A percentile compares a stretch with the other conserved stretches of the same genome.
phyloP scores from a whole-genome alignment of 1,140 invertebrate genomes.

The Drosophila suzukii region DNA sequence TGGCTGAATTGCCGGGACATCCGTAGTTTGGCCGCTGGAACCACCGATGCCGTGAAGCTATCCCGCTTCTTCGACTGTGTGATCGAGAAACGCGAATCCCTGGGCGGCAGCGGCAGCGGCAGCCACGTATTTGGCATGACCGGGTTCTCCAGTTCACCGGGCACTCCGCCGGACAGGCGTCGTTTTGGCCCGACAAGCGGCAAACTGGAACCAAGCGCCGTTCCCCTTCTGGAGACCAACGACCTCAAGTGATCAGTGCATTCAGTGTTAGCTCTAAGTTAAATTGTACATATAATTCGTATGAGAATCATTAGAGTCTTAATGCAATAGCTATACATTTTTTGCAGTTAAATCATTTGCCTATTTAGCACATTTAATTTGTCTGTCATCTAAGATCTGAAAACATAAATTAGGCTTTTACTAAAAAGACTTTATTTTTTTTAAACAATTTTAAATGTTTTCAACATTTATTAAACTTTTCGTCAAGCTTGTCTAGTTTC shows the following conservation, averaged over 20 bases:
- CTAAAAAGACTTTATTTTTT: too few species aligned
- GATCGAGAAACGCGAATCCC: constrained; percentile 89
- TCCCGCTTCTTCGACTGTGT: constrained; percentile 97
- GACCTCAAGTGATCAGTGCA: constrained; percentile 56
- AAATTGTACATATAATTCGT: constrained; percentile 4
- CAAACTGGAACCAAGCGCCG: constrained; percentile 3
- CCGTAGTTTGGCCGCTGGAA: constrained; percentile 95
- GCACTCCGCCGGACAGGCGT: constrained; percentile 81
- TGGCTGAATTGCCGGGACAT: constrained; percentile 92
- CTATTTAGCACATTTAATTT: too few species aligned
- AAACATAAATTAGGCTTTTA: too few species aligned
- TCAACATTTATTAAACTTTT: too few species aligned
- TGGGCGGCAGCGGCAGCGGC: constrained; percentile 85
- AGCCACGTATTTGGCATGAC: constrained; percentile 5
- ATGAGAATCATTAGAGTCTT: background rate
- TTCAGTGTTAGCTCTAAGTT: constrained; percentile 4
- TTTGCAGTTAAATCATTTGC: background rate
- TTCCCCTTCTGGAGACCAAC: constrained; percentile 59
- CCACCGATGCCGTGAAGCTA: constrained; percentile 95
- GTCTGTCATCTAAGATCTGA: too few species aligned
- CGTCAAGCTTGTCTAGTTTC: background rate
- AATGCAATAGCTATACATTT: background rate
- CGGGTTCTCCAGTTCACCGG: constrained; percentile 33
- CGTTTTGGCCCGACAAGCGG: constrained; percentile 17
- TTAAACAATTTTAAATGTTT: too few species aligned